Conservation (phyloP, 2,888 invertebrate genomes). For the Imbricaverruca yamaguchii region DNA sequence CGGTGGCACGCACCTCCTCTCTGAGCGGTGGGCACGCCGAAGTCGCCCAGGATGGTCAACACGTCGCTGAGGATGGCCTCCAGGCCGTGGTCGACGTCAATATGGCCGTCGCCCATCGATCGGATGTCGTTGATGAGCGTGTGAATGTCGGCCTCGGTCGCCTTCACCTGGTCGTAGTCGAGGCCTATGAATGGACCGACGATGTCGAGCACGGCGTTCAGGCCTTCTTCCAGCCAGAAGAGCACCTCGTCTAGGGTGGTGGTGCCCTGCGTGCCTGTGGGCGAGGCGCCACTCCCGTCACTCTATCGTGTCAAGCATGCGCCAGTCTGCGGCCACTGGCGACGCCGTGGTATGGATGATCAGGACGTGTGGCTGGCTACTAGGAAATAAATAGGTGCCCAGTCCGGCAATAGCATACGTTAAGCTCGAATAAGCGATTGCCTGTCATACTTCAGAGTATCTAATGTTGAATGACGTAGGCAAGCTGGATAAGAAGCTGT, state of each 20-base stretch:
- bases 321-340: too few relatives aligned
- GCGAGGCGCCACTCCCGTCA: too few relatives aligned
- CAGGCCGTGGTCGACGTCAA: slow-evolving; percentile 15
- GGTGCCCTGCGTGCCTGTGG: not conserved
- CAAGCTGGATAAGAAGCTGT: too few relatives aligned
- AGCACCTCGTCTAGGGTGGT: slow-evolving; percentile 17
- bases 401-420: too few relatives aligned
- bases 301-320: too few relatives aligned
- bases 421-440: too few relatives aligned
- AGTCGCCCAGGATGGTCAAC: not conserved
- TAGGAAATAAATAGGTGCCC: too few relatives aligned
- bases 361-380: too few relatives aligned
- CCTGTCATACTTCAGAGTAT: too few relatives aligned
- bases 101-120: not conserved
- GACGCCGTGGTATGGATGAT: too few relatives aligned
- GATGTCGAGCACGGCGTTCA: slow-evolving; percentile 13
- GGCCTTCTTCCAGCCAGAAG: not conserved
- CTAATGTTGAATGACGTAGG: too few relatives aligned
- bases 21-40: not conserved
- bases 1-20: too few relatives aligned
- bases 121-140: not conserved
- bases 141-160: not conserved
- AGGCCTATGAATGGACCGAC: not conserved
- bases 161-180: not conserved
- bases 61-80: slow-evolving; percentile 8